Conservation (phyloP, 2,113 vertebrate genomes). For the Xiphophorus couchianus region DNA sequence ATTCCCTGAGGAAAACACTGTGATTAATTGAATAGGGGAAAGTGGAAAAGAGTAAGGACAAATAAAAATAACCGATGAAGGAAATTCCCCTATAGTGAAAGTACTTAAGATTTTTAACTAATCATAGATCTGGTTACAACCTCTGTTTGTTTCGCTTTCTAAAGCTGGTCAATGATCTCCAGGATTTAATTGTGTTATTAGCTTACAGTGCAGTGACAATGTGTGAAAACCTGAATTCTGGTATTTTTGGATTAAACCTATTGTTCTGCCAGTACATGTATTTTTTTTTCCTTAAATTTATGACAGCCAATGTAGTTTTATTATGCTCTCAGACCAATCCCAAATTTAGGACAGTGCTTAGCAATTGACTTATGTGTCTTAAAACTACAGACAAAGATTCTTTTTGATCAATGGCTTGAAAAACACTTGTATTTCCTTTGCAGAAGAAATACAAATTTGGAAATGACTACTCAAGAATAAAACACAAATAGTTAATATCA, state of each 20-base stretch:
- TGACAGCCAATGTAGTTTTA: background rate
- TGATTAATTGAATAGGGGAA: background rate
- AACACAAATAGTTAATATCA: no score
- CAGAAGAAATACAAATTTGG: no score
- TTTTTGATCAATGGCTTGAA: background rate
- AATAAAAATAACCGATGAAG: background rate
- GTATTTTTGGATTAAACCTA: background rate
- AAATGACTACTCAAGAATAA: no score
- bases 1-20: constrained; percentile 1
- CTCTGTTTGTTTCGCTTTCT: constrained; percentile 33
- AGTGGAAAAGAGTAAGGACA: background rate
- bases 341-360: background rate
- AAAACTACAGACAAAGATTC: background rate
- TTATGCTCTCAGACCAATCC: background rate
- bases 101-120: background rate
- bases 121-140: no score
- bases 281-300: no score
- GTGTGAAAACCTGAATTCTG: background rate
- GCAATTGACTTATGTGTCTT: background rate
- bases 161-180: background rate
- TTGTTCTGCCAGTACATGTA: background rate
- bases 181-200: background rate
- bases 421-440: no score
- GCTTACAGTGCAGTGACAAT: background rate
- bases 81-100: constrained; percentile 12